Evolutionary conservation across 1,140 invertebrate species (phyloP).

Genomic region (Bombus sylvicola): DNA sequence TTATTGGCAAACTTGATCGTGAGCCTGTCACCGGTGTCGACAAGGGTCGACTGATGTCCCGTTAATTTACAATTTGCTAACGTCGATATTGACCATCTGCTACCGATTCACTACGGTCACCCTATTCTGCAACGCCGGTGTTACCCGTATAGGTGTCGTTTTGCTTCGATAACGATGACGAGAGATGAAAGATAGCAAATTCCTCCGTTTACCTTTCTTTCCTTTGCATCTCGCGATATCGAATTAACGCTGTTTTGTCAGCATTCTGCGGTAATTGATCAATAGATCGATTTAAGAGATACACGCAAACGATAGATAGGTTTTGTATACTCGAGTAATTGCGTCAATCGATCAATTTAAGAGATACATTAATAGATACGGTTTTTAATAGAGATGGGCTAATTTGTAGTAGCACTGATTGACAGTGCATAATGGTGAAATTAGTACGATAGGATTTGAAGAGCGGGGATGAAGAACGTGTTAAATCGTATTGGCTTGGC

Average conservation of each 20-base stretch:
- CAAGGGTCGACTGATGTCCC: slow-evolving; percentile 58
- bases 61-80: slow-evolving; percentile 77
- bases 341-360: too few relatives aligned
- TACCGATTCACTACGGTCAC: slow-evolving; percentile 54
- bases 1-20: slow-evolving; percentile 78
- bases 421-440: too few relatives aligned
- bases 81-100: slow-evolving; percentile 69
- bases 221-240: not conserved
- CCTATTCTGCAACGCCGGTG: slow-evolving; percentile 38
- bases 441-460: too few relatives aligned
- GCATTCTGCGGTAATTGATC: not conserved
- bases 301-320: not conserved
- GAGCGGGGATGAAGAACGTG: too few relatives aligned
- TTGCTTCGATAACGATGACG: slow-evolving; percentile 1
- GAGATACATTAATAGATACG: too few relatives aligned
- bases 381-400: too few relatives aligned
- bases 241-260: not conserved
- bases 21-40: slow-evolving; percentile 8
- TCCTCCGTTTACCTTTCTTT: not conserved
- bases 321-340: too few relatives aligned
- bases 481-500: too few relatives aligned
- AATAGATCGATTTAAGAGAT: not conserved
- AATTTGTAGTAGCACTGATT: too few relatives aligned
- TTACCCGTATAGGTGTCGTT: slow-evolving; percentile 35
- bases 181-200: not conserved